Evolutionary conservation across 2,888 invertebrate species (phyloP).

Genomic region (Chymomyza amoena): DNA sequence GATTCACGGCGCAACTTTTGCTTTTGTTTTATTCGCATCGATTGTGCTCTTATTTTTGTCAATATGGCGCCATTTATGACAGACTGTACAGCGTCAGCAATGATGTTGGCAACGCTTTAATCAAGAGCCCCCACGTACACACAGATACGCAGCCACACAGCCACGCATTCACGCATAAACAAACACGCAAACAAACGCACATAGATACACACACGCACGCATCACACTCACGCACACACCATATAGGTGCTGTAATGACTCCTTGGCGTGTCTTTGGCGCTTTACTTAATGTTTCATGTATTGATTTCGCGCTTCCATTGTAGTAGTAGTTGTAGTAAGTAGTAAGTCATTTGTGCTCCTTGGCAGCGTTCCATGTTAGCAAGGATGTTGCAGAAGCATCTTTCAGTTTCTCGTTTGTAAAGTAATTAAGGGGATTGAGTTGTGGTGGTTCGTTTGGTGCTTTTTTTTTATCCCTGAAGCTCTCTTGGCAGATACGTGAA

Average conservation of each 20-base stretch:
- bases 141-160: too few species aligned
- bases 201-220: constrained; percentile 5
- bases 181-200: constrained; percentile 11
- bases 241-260: constrained; percentile 50
- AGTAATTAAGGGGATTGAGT: constrained; percentile 30
- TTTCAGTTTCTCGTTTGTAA: constrained; percentile 19
- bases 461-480: constrained; percentile 14
- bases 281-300: constrained; percentile 68
- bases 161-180: not conserved
- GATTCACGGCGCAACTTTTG: not conserved
- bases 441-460: not conserved
- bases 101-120: not conserved
- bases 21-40: constrained; percentile 11
- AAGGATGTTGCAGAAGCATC: constrained; percentile 37
- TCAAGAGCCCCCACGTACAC: not conserved
- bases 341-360: constrained; percentile 35
- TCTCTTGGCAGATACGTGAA: constrained; percentile 35
- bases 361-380: constrained; percentile 49
- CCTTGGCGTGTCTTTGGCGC: constrained; percentile 68
- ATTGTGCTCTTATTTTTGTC: constrained; percentile 37
- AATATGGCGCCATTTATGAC: constrained; percentile 67
- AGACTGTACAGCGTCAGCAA: constrained; percentile 36
- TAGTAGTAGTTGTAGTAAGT: too few species aligned
- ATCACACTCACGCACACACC: constrained; percentile 9
- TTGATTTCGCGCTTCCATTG: constrained; percentile 52